phyloP scores from a whole-genome alignment of 2,888 invertebrate genomes.

The Eurytoma californica region DNA sequence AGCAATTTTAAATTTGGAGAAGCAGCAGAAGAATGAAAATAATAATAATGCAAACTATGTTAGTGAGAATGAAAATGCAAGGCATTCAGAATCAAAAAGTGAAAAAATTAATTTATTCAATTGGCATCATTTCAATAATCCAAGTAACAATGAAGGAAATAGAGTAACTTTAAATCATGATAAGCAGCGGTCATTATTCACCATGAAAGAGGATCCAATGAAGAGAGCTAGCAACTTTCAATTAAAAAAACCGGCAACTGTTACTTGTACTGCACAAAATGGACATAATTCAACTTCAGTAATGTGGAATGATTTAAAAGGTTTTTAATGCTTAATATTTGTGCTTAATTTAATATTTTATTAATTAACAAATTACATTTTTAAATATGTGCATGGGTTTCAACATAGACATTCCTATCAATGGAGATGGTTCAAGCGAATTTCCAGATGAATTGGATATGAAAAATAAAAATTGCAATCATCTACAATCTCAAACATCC shows the following conservation, averaged over 20 bases:
- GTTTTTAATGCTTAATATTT: not conserved
- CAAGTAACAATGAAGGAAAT: not conserved
- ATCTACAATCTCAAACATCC: not conserved
- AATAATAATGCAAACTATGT: not conserved
- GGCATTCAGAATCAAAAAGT: no score
- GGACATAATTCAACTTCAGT: not conserved
- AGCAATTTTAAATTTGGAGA: no score
- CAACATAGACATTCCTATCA: not conserved
- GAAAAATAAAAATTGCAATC: not conserved
- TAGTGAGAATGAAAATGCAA: no score
- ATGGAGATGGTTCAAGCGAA: not conserved
- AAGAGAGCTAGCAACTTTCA: not conserved
- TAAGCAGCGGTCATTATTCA: no score
- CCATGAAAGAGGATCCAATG: no score
- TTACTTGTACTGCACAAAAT: no score
- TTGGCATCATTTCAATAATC: no score
- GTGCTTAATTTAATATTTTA: not conserved
- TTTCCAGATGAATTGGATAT: not conserved
- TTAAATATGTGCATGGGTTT: not conserved
- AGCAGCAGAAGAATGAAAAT: not conserved
- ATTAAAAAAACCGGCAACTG: not conserved
- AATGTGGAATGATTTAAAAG: constrained; percentile 25
- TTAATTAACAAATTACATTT: not conserved
- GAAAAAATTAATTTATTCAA: no score
- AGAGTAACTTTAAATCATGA: not conserved